Evolutionary conservation across 2,113 vertebrate species (phyloP).

Genomic region (Geococcyx californianus): DNA sequence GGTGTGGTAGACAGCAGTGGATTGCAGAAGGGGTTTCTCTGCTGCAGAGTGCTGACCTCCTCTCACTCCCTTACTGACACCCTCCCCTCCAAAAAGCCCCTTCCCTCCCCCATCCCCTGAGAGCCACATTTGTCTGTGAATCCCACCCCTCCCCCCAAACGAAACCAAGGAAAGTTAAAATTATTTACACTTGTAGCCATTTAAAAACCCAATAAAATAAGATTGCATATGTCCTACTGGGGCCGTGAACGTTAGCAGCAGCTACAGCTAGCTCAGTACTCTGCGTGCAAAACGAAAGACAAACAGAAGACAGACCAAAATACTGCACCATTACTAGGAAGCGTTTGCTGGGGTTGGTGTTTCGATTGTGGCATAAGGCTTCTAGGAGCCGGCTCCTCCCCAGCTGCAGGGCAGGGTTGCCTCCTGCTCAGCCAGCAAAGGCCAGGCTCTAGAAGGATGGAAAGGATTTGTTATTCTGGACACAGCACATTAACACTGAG

Average conservation of each 20-base stretch:
- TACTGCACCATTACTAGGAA: slow-evolving; percentile 71
- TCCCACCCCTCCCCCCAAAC: not conserved
- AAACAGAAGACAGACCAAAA: slow-evolving; percentile 66
- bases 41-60: not conserved
- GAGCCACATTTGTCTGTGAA: not conserved
- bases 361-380: slow-evolving; percentile 24
- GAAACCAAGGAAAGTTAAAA: slow-evolving; percentile 52
- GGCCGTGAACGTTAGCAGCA: slow-evolving; percentile 41
- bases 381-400: slow-evolving; percentile 19
- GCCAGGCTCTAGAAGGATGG: slow-evolving; percentile 56
- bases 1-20: not conserved
- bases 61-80: not conserved
- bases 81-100: not conserved
- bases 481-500: slow-evolving; percentile 65
- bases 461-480: slow-evolving; percentile 47
- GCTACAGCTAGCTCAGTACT: slow-evolving; percentile 67
- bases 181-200: slow-evolving; percentile 69
- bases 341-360: slow-evolving; percentile 51
- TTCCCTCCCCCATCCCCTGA: not conserved
- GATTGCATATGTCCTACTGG: slow-evolving; percentile 49
- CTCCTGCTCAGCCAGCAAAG: not conserved
- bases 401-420: not conserved
- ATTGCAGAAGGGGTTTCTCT: not conserved
- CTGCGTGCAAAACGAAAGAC: slow-evolving; percentile 65
- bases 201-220: slow-evolving; percentile 63